These are phyloP conservation scores for Champsocephalus gunnari DNA, from an alignment of 2,797 vertebrate species.

Conservation along the genomic window DNA sequence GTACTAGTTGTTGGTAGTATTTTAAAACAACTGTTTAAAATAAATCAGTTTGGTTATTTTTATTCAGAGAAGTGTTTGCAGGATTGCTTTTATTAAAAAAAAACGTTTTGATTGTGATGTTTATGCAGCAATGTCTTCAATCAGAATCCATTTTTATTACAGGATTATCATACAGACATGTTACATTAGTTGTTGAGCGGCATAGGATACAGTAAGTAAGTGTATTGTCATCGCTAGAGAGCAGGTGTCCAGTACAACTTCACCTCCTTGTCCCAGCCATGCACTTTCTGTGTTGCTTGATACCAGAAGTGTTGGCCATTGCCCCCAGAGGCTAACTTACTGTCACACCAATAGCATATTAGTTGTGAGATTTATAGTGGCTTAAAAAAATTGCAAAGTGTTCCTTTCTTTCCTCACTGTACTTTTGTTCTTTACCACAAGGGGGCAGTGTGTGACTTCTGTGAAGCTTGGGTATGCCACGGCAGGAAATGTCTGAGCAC, in stretches of 20 bases:
- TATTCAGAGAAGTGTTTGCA: neutral
- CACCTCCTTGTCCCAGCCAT: too few relatives aligned
- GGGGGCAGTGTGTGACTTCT: conserved; percentile 98
- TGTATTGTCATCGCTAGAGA: too few relatives aligned
- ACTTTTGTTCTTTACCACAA: conserved; percentile 42
- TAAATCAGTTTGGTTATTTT: neutral
- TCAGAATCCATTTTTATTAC: neutral
- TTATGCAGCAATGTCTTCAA: neutral
- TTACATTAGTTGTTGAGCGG: neutral
- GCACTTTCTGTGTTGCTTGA: too few relatives aligned
- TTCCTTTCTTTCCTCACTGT: neutral
- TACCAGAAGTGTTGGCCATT: too few relatives aligned
- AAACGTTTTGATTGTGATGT: neutral
- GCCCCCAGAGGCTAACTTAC: too few relatives aligned
- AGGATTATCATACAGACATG: neutral
- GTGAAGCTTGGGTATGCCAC: conserved; percentile 98
- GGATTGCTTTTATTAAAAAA: neutral
- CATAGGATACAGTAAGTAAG: too few relatives aligned
- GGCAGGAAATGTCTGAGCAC: conserved; percentile 95
- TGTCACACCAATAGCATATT: too few relatives aligned
- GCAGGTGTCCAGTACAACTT: too few relatives aligned
- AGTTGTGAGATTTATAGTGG: neutral
- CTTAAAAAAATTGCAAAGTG: neutral
- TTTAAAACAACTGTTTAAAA: neutral
- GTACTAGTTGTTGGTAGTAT: neutral